Evolutionary conservation across 2,888 invertebrate genomes (phyloP).

Genomic region (Acleris cristana): DNA sequence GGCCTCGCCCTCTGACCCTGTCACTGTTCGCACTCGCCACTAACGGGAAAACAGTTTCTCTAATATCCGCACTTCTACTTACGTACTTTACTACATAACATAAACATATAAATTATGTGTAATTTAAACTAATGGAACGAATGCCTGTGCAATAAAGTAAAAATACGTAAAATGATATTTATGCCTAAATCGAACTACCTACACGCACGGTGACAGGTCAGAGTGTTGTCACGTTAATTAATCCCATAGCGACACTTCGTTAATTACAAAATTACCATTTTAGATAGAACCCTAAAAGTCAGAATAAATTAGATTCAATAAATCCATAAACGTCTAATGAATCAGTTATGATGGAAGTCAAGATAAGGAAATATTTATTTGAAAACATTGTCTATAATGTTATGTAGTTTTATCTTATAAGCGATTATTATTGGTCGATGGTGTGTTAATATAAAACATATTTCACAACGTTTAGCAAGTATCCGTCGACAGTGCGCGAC

Average conservation of each 20-base stretch:
- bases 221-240: slow-evolving; percentile 22
- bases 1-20: slow-evolving; percentile 79
- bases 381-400: slow-evolving; percentile 9
- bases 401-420: not conserved
- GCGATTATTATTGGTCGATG: not conserved
- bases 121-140: slow-evolving; percentile 1
- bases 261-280: slow-evolving; percentile 37
- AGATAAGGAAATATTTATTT: slow-evolving; percentile 22
- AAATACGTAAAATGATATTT: not conserved
- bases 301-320: slow-evolving; percentile 32
- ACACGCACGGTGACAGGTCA: slow-evolving; percentile 2
- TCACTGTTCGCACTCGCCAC: slow-evolving; percentile 73
- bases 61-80: slow-evolving; percentile 43
- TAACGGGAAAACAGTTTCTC: slow-evolving; percentile 79
- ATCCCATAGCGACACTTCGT: slow-evolving; percentile 34
- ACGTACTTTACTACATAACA: slow-evolving; percentile 29
- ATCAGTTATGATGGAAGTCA: slow-evolving; percentile 27
- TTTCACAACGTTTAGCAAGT: slow-evolving; percentile 16
- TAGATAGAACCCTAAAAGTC: slow-evolving; percentile 33
- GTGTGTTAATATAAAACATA: not conserved
- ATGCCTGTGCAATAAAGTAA: not conserved
- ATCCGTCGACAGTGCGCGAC: slow-evolving; percentile 13
- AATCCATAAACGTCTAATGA: slow-evolving; percentile 30
- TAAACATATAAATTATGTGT: slow-evolving; percentile 19
- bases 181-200: not conserved